Conservation (phyloP, 2,113 vertebrate species). For the Poecilia latipinna region DNA sequence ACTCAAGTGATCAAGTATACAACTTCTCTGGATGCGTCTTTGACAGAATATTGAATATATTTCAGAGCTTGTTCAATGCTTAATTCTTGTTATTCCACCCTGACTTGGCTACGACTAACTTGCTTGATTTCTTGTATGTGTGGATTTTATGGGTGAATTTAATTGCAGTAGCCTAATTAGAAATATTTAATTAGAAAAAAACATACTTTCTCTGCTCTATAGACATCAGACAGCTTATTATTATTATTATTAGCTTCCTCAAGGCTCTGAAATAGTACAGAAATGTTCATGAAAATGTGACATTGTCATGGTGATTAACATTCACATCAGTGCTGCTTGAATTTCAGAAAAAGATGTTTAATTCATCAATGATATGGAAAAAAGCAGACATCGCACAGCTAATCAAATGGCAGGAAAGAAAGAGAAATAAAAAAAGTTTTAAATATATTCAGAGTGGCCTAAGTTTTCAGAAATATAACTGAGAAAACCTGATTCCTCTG, state of each 20-base stretch:
- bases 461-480: background rate
- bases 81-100: no score
- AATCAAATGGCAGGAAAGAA: slow-evolving; percentile 36
- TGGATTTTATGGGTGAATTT: no score
- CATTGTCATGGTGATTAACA: slow-evolving; percentile 60
- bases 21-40: background rate
- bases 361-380: slow-evolving; percentile 67
- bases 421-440: background rate
- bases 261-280: slow-evolving; percentile 26
- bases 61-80: no score
- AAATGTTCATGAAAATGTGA: slow-evolving; percentile 48
- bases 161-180: no score
- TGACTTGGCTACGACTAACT: no score
- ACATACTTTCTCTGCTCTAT: background rate
- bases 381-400: slow-evolving; percentile 38
- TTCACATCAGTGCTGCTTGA: slow-evolving; percentile 45
- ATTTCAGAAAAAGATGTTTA: slow-evolving; percentile 74
- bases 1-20: no score
- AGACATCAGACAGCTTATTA: background rate
- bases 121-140: no score
- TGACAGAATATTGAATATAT: no score
- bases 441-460: slow-evolving; percentile 20
- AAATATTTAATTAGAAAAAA: background rate
- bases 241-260: background rate
- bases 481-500: background rate